A percentile compares a stretch with the other conserved stretches of the same genome.
phyloP scores from a whole-genome alignment of 2,888 invertebrate genomes.

The Exephanes ischioxanthus region DNA sequence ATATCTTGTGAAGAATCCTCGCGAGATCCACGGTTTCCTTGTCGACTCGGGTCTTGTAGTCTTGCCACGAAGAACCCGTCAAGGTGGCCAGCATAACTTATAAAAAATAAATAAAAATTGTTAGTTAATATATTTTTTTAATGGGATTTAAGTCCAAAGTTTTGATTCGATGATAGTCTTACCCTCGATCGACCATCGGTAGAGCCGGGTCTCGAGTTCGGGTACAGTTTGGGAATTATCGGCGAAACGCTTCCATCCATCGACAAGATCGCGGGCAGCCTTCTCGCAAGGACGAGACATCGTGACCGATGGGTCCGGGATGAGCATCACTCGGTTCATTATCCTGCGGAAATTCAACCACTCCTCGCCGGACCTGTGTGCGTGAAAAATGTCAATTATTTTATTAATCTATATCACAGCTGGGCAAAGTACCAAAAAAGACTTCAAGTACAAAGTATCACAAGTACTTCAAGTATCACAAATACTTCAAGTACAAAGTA shows the following conservation, averaged over 20 bases:
- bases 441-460: too few species aligned
- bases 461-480: too few species aligned
- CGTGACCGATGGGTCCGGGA: conserved; percentile 87
- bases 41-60: conserved; percentile 69
- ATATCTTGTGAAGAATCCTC: conserved; percentile 89
- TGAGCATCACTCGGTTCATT: conserved; percentile 91
- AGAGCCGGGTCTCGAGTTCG: conserved; percentile 90
- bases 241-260: conserved; percentile 85
- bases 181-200: conserved; percentile 93
- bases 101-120: conserved; percentile 61
- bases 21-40: conserved; percentile 86
- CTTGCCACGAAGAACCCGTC: conserved; percentile 81
- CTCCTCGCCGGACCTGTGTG: conserved; percentile 90
- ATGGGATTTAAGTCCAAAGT: background rate
- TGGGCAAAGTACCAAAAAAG: too few species aligned
- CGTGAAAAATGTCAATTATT: conserved; percentile 49
- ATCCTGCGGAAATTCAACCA: conserved; percentile 91
- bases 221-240: conserved; percentile 82
- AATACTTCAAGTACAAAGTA: too few species aligned
- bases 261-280: conserved; percentile 87
- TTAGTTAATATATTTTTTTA: background rate
- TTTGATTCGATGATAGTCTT: conserved; percentile 63
- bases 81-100: conserved; percentile 83
- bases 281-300: conserved; percentile 87
- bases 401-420: background rate